Conservation (phyloP, 1,140 invertebrate species). For the Caenorhabditis remanei region DNA sequence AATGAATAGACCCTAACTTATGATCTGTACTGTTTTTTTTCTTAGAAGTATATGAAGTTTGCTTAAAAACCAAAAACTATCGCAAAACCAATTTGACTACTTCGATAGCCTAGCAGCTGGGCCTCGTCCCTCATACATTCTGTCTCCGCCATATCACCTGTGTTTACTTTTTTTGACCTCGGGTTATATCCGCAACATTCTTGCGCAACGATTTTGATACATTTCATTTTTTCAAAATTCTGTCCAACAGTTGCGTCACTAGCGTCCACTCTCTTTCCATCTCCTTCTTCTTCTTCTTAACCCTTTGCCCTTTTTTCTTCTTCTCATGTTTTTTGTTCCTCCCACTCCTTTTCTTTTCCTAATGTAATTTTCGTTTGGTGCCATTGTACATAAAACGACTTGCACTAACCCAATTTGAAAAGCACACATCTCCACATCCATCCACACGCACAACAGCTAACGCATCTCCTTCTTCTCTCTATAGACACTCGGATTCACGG, state of each 20-base stretch:
- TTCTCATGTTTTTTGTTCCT: slow-evolving; percentile 42
- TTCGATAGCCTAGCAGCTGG: no score
- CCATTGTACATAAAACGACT: slow-evolving; percentile 52
- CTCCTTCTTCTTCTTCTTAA: background rate
- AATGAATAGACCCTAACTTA: background rate
- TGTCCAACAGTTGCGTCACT: slow-evolving; percentile 9
- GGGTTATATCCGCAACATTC: background rate
- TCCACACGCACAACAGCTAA: background rate
- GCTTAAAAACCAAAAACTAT: no score
- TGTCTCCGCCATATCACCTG: background rate
- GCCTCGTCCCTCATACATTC: no score
- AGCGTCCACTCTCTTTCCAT: background rate
- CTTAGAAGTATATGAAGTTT: no score
- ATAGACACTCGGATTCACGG: slow-evolving; percentile 18
- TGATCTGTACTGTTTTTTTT: no score
- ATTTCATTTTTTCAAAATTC: background rate
- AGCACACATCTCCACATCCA: slow-evolving; percentile 27
- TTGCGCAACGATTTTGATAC: background rate
- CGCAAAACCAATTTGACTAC: no score
- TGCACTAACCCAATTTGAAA: slow-evolving; percentile 56
- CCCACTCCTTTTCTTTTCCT: slow-evolving; percentile 22
- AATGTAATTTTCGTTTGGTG: slow-evolving; percentile 56
- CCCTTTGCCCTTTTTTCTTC: slow-evolving; percentile 44
- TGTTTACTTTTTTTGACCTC: background rate
- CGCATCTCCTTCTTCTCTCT: background rate